phyloP scores from a whole-genome alignment of 2,888 invertebrate genomes.

The Molorchus minor region DNA sequence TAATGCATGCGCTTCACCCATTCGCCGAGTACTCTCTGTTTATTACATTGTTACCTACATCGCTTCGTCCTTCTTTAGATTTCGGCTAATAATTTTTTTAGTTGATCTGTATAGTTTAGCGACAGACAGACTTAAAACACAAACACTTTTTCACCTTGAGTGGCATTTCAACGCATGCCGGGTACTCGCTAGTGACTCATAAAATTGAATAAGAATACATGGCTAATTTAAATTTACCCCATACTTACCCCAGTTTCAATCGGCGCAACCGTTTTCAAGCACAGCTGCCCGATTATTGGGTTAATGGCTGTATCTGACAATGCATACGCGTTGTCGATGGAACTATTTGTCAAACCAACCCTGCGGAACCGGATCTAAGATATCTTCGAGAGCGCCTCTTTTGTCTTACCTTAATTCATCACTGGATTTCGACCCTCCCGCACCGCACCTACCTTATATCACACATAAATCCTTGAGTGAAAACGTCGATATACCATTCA shows the following conservation, averaged over 20 bases:
- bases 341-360: conserved; percentile 44
- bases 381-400: conserved; percentile 48
- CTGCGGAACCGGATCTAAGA: conserved; percentile 48
- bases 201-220: too few relatives aligned
- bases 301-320: conserved; percentile 38
- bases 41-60: too few relatives aligned
- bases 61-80: too few relatives aligned
- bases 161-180: too few relatives aligned
- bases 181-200: too few relatives aligned
- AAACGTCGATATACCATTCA: conserved; percentile 42
- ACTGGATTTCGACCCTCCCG: conserved; percentile 35
- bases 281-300: conserved; percentile 27
- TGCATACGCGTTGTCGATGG: conserved; percentile 37
- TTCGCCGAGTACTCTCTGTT: too few relatives aligned
- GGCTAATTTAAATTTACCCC: too few relatives aligned
- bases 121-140: too few relatives aligned
- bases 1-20: too few relatives aligned
- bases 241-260: neutral
- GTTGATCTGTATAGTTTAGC: too few relatives aligned
- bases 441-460: conserved; percentile 27
- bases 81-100: too few relatives aligned
- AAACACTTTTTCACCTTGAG: too few relatives aligned
- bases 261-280: neutral
- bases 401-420: conserved; percentile 52
- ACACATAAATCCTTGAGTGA: conserved; percentile 33